Base-by-base conservation (phyloP, 2,113 vertebrate genomes). In the Thinocorus orbignyianus region DNA sequence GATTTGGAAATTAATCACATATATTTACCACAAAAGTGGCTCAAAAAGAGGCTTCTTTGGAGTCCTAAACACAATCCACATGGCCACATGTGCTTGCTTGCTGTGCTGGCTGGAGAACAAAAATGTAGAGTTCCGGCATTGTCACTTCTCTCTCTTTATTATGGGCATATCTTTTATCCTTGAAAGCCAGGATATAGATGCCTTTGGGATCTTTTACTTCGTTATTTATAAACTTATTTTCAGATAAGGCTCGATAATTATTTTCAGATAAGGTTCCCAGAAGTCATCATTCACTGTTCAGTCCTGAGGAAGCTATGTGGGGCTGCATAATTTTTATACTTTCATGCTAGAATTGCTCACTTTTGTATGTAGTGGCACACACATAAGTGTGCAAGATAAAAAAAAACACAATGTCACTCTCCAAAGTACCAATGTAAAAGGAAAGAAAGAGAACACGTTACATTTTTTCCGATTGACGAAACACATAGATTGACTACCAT, bases 41-140 rank as follows among this genome's bases (percentile, higher is more conserved):
- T 96, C 54, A 92, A 73, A 93, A 92, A 80, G 64, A 88, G 49
- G 11, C 30, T 93, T 44, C 92, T 95, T 91, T 95, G 70, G 94
- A 91, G 66, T 85, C n/a, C 58, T 95, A 91, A 97, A 97, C 68
- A 80, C 71, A 90, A 90, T 88, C 94, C 96, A 95, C 88, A 95
- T 94, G 94, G 65, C 81, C 86, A 92, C 83, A 96, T 97, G 73
- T 95, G 87, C 81, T 95, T 72, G 22, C 54, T 97, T 85, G 88
- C 90, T 93, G 93, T 95, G 78, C 79, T 95, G 93, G 74, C 92
- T 94, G 58, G 41, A 94, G 89, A 94, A 95, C 96, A 96, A 90
- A 95, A 86, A 88, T 57, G 11, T 70, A 58, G 49, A 73, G 78
- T 86, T 96, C 84, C 1, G 2, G 93, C 51, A 80, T 54, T 83